phyloP scores from a whole-genome alignment of 2,797 vertebrate species.

The Cephalopachus bancanus region DNA sequence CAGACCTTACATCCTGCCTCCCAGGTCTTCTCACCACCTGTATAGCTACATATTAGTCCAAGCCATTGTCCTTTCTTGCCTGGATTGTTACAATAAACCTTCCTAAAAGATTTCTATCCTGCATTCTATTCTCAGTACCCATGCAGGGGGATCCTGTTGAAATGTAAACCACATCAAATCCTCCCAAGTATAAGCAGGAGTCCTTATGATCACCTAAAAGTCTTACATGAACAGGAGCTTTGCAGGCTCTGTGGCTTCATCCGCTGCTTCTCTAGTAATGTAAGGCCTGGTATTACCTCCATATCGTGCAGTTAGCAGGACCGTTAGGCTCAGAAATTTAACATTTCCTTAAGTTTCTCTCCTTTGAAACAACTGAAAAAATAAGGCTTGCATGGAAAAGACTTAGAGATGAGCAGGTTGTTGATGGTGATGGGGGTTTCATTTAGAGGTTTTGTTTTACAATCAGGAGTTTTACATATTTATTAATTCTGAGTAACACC shows the following conservation, averaged over 20 bases:
- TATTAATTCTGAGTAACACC: neutral
- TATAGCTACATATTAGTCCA: neutral
- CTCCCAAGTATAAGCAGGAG: neutral
- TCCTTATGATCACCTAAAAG: neutral
- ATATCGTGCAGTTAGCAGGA: accelerated
- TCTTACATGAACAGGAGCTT: neutral
- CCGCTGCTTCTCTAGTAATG: neutral
- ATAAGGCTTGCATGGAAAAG: neutral
- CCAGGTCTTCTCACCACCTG: neutral
- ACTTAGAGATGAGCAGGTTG: neutral
- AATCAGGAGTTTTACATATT: neutral
- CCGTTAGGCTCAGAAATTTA: neutral
- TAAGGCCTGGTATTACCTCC: neutral
- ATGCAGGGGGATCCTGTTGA: neutral
- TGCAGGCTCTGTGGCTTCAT: too few relatives aligned
- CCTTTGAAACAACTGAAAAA: neutral
- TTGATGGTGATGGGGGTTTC: neutral
- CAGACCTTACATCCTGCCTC: neutral
- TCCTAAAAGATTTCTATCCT: neutral
- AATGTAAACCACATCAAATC: neutral
- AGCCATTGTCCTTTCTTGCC: neutral
- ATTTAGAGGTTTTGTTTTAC: neutral
- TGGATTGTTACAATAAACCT: neutral
- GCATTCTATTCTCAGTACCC: neutral
- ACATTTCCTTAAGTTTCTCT: neutral